phyloP scores from a whole-genome alignment of 2,797 vertebrate genomes.

The Hoplostethus atlanticus region DNA sequence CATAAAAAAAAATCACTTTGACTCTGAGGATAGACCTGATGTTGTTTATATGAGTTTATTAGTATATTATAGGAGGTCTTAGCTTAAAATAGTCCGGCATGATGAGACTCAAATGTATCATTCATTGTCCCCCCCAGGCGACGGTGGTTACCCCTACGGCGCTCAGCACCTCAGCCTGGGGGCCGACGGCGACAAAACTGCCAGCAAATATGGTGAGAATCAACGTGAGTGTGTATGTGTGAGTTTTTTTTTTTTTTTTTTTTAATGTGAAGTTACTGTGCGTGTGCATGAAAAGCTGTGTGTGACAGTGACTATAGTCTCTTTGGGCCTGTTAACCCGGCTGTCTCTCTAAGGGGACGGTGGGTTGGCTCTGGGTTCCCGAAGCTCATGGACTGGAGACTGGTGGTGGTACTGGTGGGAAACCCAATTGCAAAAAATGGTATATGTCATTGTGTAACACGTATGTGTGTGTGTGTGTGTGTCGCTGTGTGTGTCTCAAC shows the following conservation, averaged over 20 bases:
- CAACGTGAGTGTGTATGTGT: background rate
- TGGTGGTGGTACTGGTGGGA: constrained; percentile 9
- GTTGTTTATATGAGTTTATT: too few species aligned
- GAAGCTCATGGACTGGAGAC: constrained; percentile 17
- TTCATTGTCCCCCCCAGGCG: constrained; percentile 59
- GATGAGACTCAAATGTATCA: background rate
- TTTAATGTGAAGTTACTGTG: too few species aligned
- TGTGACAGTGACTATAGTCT: background rate
- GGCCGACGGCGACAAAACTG: constrained; percentile 74
- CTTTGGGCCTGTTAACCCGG: background rate
- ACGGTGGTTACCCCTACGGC: constrained; percentile 75
- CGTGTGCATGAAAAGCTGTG: constrained; percentile 1
- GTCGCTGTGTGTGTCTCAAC: too few species aligned
- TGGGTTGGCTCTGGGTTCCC: background rate
- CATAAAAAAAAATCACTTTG: too few species aligned
- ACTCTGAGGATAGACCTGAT: too few species aligned
- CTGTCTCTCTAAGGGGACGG: constrained; percentile 11
- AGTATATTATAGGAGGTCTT: too few species aligned
- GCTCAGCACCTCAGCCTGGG: constrained; percentile 76
- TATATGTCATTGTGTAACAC: background rate
- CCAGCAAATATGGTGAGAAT: constrained; percentile 81
- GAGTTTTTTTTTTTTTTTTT: background rate
- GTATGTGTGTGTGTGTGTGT: too few species aligned
- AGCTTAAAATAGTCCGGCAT: too few species aligned
- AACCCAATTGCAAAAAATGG: background rate